Evolutionary conservation across 2,888 invertebrate genomes (phyloP), one percentile per base, ranked within the genome.

Genomic region (Mythimna lalbum): DNA sequence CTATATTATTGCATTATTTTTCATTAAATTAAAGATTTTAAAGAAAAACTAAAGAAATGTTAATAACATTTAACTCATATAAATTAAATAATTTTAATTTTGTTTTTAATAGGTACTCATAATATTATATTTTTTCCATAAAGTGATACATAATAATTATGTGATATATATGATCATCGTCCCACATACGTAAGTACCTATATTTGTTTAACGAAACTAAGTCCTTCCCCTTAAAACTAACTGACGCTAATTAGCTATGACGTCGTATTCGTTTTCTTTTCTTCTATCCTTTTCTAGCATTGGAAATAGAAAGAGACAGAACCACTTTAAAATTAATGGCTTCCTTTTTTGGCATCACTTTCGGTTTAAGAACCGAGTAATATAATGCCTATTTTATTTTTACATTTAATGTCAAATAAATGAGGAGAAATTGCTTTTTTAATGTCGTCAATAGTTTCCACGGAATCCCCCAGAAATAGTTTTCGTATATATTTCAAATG

Each of bases 241-340:
- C 87, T 90, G 89, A 93, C 90, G 87, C 89, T 94, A 93, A 94
- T 94, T 94, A 93, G 90, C 87, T 92, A 90, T 92, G 93, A 93
- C 93, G 91, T 86, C 87, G 88, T 92, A 93, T 93, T 91, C 93
- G 90, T 93, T 91, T 91, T 88, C 83, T 81, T 76, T 86, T 81
- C 82, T 68, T 71, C 87, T 78, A 68, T 93, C 92, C 57, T 52
- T 60, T 63, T 87, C 87, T 86, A 78, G 90, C 88, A 73, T 82
- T 78, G 60, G 31, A 43, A 76, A 60, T 63, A 64, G 73, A 84
- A 85, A 72, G 88, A 91, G 84, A 89, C 73, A 73, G 86, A 66
- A 57, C 70, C 64, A 23, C 21, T 70, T 80, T 71, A 61, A 85
- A 84, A 88, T 85, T 71, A 71, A 93, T 92, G 79, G 89, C 90